Base-by-base conservation (phyloP, 2,888 invertebrate genomes). In the Neoaliturus tenellus region DNA sequence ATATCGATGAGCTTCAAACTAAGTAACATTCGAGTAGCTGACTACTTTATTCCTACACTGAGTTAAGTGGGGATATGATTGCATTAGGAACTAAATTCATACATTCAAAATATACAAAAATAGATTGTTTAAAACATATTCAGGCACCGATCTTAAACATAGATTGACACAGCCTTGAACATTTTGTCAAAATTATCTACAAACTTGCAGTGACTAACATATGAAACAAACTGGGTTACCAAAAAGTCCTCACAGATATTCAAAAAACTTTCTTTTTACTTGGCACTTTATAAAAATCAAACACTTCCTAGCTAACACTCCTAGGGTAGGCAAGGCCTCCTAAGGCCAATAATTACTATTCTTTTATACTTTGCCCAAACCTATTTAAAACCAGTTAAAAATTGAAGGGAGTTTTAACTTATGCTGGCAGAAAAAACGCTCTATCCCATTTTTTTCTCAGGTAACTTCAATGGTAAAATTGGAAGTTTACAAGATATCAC, bases 1-100 rank as follows among this genome's bases (percentile, higher is more conserved):
- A 51, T 51, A 51, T 62, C 55, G 31, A 62, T 14, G 28, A 62
- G 31, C 31, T 62, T 62, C 31, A 51, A 48, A 48, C 17, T 14
- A 17, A 17, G 23, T n/a, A 62, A 28, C 14, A n/a, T n/a, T 62
- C 17, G 14, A 62, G 23, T 23, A 14, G 31, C 51, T 44, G 55
- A 20, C 62, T 62, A 62, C 28, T 12, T 31, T 62, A 62, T 55
- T 55, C 23, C 28, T 62, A 28, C 28, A 14, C 25, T 28, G 3
- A 20, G 10, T 20, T 23, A 2, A 51, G 20, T 20, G 55, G 55
- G 62, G 31, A 62, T 62, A 62, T 62, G 62, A 62, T 62, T 62
- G 62, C 28, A 28, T 62, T 62, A 62, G 62, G 62, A 62, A 62
- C 62, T 62, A 62, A 62, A 62, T 14, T 62, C 62, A 62, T 62